Evolutionary conservation across 1,140 invertebrate genomes (phyloP).

Genomic region (Drosophila bocqueti): DNA sequence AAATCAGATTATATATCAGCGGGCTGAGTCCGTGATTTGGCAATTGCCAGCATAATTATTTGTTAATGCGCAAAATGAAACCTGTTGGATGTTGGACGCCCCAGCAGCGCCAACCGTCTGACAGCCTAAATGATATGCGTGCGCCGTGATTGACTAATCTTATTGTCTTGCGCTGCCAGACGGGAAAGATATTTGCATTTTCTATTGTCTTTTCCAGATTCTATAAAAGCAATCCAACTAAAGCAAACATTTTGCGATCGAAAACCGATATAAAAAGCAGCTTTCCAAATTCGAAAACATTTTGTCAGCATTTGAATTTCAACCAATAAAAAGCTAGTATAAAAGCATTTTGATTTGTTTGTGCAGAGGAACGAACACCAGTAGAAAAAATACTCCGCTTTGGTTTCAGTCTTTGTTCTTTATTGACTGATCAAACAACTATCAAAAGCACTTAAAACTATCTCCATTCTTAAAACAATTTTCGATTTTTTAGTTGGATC

Average conservation of each 20-base stretch:
- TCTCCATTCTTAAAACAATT: neutral
- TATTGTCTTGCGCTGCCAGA: slow-evolving; percentile 35
- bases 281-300: slow-evolving; percentile 54
- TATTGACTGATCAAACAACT: slow-evolving; percentile 28
- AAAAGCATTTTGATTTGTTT: slow-evolving; percentile 12
- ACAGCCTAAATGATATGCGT: slow-evolving; percentile 53
- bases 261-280: slow-evolving; percentile 23
- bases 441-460: slow-evolving; percentile 1
- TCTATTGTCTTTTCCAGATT: slow-evolving; percentile 65
- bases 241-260: slow-evolving; percentile 41
- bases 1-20: slow-evolving; percentile 76
- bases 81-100: slow-evolving; percentile 61
- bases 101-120: slow-evolving; percentile 2
- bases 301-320: slow-evolving; percentile 19
- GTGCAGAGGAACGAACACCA: neutral
- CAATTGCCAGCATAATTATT: slow-evolving; percentile 71
- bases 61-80: slow-evolving; percentile 61
- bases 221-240: slow-evolving; percentile 46
- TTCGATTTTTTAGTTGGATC: neutral
- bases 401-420: slow-evolving; percentile 8
- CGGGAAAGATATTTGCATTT: slow-evolving; percentile 61
- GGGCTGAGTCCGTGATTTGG: slow-evolving; percentile 56
- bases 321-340: slow-evolving; percentile 18
- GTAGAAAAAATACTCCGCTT: neutral
- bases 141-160: slow-evolving; percentile 55